Percentiles rank a stretch among this genome's conserved stretches.
Conservation (phyloP, 1,140 invertebrate species). For the Ooceraea biroi region DNA sequence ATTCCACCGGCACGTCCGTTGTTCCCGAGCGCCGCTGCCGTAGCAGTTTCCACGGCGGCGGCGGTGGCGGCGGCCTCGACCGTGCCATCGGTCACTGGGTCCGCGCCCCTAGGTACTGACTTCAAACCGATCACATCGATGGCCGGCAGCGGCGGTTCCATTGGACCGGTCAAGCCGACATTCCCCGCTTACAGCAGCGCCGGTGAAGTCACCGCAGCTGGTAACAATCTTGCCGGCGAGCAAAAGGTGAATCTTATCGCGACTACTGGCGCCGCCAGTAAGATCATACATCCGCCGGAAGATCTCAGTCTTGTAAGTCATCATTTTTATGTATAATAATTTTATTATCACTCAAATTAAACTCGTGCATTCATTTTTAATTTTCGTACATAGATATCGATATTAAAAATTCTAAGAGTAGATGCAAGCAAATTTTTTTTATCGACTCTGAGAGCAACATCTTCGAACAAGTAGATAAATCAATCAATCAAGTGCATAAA, state of each 20-base stretch:
- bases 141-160: slow-evolving; percentile 83
- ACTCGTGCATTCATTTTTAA: neutral
- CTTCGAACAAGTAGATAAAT: no score
- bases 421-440: neutral
- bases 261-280: slow-evolving; percentile 93
- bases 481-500: no score
- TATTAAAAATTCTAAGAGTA: neutral
- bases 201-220: slow-evolving; percentile 73
- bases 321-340: neutral
- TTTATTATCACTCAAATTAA: neutral
- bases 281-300: slow-evolving; percentile 97
- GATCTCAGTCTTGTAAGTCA: slow-evolving; percentile 93
- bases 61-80: slow-evolving; percentile 86
- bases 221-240: slow-evolving; percentile 81
- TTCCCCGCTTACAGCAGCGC: slow-evolving; percentile 90
- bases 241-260: slow-evolving; percentile 92
- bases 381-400: neutral
- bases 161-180: slow-evolving; percentile 89
- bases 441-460: no score
- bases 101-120: slow-evolving; percentile 87
- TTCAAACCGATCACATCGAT: slow-evolving; percentile 88
- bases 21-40: slow-evolving; percentile 90
- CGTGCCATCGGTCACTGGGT: slow-evolving; percentile 84
- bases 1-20: slow-evolving; percentile 89
- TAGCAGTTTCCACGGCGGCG: slow-evolving; percentile 86